Percentiles rank a stretch among this genome's conserved stretches.
Conservation (phyloP, 2,797 vertebrate species). For the Rhinophrynus dorsalis region DNA sequence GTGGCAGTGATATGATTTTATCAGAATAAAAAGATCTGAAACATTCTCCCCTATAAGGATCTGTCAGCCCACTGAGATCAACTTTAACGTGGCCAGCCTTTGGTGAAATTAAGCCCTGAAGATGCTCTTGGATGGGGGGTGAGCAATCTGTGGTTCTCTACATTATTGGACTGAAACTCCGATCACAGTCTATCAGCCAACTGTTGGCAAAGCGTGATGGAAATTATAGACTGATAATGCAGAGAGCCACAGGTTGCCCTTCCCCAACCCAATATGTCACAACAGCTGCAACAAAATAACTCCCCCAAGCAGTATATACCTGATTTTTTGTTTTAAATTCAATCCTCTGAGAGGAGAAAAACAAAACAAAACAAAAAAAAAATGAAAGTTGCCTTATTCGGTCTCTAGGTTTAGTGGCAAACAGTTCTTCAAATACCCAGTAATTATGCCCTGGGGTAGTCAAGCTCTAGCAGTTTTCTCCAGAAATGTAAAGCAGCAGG, state of each 20-base stretch:
- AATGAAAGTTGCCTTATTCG: not conserved
- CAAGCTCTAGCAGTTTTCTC: not conserved
- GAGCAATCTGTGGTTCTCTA: too few species aligned
- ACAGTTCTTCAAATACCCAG: not conserved
- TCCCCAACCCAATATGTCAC: slow-evolving; percentile 25
- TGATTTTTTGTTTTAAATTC: not conserved
- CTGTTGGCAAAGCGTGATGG: too few species aligned
- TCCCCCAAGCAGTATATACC: slow-evolving; percentile 6
- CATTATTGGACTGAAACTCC: too few species aligned
- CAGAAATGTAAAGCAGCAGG: slow-evolving; percentile 10
- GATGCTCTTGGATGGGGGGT: too few species aligned
- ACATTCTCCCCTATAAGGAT: not conserved
- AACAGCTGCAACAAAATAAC: slow-evolving; percentile 34
- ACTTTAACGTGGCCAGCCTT: not conserved
- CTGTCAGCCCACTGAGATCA: not conserved
- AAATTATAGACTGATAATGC: too few species aligned
- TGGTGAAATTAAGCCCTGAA: slow-evolving; percentile 23
- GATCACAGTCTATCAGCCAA: too few species aligned
- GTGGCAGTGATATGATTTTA: slow-evolving; percentile 28
- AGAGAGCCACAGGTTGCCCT: too few species aligned
- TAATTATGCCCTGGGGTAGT: slow-evolving; percentile 6
- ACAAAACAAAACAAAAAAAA: not conserved
- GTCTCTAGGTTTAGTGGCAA: slow-evolving; percentile 5
- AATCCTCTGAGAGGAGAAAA: not conserved
- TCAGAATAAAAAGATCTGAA: not conserved